Conservation (phyloP, 1,140 invertebrate species). For the Pachypeltis micranthus region DNA sequence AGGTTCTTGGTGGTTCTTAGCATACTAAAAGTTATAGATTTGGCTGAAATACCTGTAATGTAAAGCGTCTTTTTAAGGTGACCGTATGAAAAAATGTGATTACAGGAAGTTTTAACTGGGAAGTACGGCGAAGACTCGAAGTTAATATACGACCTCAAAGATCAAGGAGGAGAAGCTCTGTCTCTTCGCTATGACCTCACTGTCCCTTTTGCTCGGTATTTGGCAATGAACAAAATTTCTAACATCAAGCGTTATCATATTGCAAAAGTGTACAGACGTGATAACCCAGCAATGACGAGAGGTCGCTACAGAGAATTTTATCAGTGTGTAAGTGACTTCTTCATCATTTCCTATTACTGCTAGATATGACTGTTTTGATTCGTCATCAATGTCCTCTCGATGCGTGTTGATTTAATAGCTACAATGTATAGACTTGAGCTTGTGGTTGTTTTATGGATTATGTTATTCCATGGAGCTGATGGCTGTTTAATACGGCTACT, state of each 20-base stretch:
- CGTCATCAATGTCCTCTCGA: no score
- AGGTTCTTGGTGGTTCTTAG: no score
- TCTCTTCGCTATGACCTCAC: conserved; percentile 75
- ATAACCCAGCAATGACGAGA: conserved; percentile 93
- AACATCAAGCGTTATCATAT: conserved; percentile 91
- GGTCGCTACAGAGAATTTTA: conserved; percentile 97
- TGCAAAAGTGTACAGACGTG: conserved; percentile 91
- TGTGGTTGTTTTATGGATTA: no score
- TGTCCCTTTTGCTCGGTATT: conserved; percentile 92
- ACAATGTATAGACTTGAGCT: no score
- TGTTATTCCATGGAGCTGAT: no score
- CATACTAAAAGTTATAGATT: no score
- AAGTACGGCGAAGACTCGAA: conserved; percentile 99
- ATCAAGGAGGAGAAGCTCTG: conserved; percentile 96
- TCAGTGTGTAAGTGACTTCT: conserved; percentile 98
- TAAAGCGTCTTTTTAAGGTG: no score
- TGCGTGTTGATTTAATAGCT: no score
- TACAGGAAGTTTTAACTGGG: conserved; percentile 89
- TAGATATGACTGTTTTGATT: no score
- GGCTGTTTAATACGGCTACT: no score
- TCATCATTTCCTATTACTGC: no score
- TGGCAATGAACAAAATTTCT: conserved; percentile 95
- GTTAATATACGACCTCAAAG: conserved; percentile 94
- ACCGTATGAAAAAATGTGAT: conserved; percentile 21
- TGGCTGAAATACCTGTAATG: no score